Base-by-base conservation (phyloP, 2,888 invertebrate genomes). In the Rhamphomyia laevipes region DNA sequence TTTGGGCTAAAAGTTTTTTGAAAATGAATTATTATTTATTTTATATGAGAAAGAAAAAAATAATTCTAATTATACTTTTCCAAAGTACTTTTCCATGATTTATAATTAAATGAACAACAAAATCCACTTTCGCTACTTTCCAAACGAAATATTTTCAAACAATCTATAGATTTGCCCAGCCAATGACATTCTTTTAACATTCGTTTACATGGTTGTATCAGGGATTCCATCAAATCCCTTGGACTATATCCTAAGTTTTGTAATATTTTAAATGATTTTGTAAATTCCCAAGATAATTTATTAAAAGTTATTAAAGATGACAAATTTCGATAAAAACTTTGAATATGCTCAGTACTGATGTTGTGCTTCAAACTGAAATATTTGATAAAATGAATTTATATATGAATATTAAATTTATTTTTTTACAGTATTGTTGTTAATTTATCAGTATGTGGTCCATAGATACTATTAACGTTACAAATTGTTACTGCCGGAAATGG, bases 401-500 rank as follows among this genome's bases (percentile, higher is more conserved):
- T n/a, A 35, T 35, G 3, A 7, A 35, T 35, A 6, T n/a, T n/a
- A n/a, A 5, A n/a, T 5, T 13, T 35, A 5, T 35, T 33, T n/a
- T 27, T 75, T 76, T 60, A 81, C 81, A 80, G 56, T 47, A 69
- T 69, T 35, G 69, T 53, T 5, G 76, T 69, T 16, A 79, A 68
- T 1, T 58, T 52, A 11, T 58, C 57, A 0, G 77, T 74, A 30
- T 72, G 72, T 31, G 59, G 69, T 27, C 65, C 70, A 0, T 81
- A 80, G 10, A 82, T 70, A 35, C 74, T 65, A 60, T 82, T 82
- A 38, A 78, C 65, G 58, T 77, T 74, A 59, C 82, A 82, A 48
- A 82, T 67, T 0, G 81, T 81, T 1, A 82, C 74, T 1, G 78
- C 78, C 10, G 82, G 82, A 63, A 81, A 82, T 0, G 77, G 75